Conservation (phyloP, 2,888 invertebrate genomes). For the Scaptodrosophila latifasciaeformis region DNA sequence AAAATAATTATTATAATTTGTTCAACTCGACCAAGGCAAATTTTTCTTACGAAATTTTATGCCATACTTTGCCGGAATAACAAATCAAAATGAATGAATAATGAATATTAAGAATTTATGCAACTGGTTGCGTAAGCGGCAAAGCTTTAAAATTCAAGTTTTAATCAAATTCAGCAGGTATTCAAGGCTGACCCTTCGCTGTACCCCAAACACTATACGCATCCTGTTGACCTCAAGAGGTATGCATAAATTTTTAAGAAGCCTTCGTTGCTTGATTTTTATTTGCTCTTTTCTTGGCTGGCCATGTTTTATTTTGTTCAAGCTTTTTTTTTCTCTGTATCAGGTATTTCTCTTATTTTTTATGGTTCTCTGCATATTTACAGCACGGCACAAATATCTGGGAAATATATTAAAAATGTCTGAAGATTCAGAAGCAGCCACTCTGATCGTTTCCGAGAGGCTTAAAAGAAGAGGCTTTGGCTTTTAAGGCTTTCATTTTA, state of each 20-base stretch:
- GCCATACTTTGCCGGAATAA: too few relatives aligned
- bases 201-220: too few relatives aligned
- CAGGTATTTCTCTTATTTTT: too few relatives aligned
- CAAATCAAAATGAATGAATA: not conserved
- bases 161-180: constrained; percentile 21
- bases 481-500: not conserved
- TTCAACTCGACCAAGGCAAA: constrained; percentile 33
- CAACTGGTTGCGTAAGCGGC: constrained; percentile 18
- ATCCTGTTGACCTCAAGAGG: too few relatives aligned
- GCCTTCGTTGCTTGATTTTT: constrained; percentile 11
- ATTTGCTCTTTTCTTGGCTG: not conserved
- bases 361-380: constrained; percentile 17
- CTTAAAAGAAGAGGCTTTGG: too few relatives aligned
- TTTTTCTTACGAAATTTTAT: constrained; percentile 28
- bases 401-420: too few relatives aligned
- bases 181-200: not conserved
- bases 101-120: constrained; percentile 36
- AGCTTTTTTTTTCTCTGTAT: not conserved
- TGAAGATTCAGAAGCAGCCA: constrained; percentile 17
- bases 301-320: too few relatives aligned
- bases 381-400: too few relatives aligned
- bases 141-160: constrained; percentile 8
- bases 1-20: constrained; percentile 51
- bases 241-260: constrained; percentile 24
- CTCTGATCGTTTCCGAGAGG: too few relatives aligned